Evolutionary conservation across 2,888 invertebrate species (phyloP).

Genomic region (Apodemia hepburni): DNA sequence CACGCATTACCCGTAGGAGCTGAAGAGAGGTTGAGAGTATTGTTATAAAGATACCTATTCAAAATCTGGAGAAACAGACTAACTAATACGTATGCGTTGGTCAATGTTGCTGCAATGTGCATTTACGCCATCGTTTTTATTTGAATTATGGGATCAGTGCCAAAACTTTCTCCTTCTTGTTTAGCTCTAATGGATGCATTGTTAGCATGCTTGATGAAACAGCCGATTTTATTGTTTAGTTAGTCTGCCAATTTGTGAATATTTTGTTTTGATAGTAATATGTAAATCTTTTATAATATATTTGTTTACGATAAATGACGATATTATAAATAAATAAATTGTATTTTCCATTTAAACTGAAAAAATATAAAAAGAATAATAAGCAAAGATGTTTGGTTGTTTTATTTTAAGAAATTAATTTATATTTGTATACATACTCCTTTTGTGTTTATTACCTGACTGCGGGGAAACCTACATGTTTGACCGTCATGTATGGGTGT

Average conservation of each 20-base stretch:
- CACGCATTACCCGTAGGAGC: constrained; percentile 58
- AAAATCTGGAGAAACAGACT: constrained; percentile 74
- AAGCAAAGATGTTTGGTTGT: constrained; percentile 73
- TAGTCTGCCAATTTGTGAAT: constrained; percentile 81
- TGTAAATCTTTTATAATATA: constrained; percentile 81
- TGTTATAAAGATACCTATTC: constrained; percentile 78
- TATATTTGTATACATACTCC: not conserved
- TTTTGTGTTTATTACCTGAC: not conserved
- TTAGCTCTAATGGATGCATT: constrained; percentile 79
- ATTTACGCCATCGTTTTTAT: constrained; percentile 73
- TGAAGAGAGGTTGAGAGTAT: constrained; percentile 76
- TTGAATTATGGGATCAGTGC: constrained; percentile 78
- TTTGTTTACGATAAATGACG: constrained; percentile 81
- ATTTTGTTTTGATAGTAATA: constrained; percentile 81
- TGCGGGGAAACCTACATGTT: no score
- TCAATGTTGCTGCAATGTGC: constrained; percentile 75
- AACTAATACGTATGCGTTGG: constrained; percentile 60
- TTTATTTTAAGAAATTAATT: constrained; percentile 49
- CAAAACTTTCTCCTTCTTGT: constrained; percentile 77
- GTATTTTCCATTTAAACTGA: constrained; percentile 81
- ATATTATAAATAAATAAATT: constrained; percentile 79
- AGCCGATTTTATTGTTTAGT: constrained; percentile 77
- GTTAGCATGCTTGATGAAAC: constrained; percentile 76
- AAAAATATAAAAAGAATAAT: constrained; percentile 80
- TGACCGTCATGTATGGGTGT: no score